Evolutionary conservation across 2,888 invertebrate genomes (phyloP).

Genomic region (Meliscaeva auricollis): DNA sequence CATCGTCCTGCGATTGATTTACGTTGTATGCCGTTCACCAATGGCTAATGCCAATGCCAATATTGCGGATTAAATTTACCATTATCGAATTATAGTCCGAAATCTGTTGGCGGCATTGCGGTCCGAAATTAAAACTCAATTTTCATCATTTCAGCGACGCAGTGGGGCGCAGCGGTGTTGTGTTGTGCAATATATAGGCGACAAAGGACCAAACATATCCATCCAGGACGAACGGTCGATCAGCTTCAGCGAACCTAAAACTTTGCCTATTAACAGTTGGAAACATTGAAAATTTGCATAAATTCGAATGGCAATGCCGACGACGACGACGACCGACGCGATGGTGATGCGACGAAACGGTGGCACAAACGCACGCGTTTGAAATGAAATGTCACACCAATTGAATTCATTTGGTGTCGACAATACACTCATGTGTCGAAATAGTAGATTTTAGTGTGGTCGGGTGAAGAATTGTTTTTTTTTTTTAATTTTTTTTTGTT

Average conservation of each 20-base stretch:
- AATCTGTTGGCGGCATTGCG: constrained; percentile 68
- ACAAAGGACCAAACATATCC: neutral
- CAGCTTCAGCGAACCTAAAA: constrained; percentile 20
- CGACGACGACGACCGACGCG: neutral
- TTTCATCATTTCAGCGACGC: constrained; percentile 30
- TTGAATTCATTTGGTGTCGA: constrained; percentile 68
- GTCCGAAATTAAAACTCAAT: constrained; percentile 74
- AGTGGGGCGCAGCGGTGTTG: neutral
- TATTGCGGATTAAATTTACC: constrained; percentile 70
- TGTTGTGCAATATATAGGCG: neutral
- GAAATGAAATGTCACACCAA: constrained; percentile 69
- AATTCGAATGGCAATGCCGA: constrained; percentile 11
- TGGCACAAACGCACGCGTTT: constrained; percentile 48
- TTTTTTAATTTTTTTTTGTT: neutral
- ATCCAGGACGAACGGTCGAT: neutral
- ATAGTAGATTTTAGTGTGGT: constrained; percentile 41
- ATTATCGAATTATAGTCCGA: constrained; percentile 69
- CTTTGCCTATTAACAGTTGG: constrained; percentile 5
- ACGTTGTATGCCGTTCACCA: constrained; percentile 40
- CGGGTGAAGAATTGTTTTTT: neutral
- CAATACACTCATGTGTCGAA: constrained; percentile 63
- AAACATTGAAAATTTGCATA: constrained; percentile 60
- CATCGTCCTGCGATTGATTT: constrained; percentile 58
- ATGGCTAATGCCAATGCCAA: constrained; percentile 56
- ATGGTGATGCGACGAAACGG: neutral